Conservation (phyloP, 1,140 invertebrate species). For the Tetraneura akinire region DNA sequence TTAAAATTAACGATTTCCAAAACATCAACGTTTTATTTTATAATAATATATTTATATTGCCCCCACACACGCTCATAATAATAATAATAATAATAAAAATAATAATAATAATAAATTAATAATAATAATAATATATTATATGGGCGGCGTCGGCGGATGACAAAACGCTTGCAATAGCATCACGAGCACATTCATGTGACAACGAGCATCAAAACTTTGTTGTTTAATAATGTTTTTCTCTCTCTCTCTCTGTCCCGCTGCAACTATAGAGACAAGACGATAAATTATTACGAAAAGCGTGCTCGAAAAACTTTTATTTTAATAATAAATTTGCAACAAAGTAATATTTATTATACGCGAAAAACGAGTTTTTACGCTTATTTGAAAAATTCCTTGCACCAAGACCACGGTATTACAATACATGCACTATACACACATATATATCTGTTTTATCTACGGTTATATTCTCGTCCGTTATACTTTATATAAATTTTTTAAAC, state of each 20-base stretch:
- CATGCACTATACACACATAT: no score
- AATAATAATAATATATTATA: no score
- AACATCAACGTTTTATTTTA: no score
- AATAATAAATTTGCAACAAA: conserved; percentile 48
- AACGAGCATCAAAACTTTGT: conserved; percentile 43
- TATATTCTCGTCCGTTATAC: no score
- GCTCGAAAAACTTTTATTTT: conserved; percentile 47
- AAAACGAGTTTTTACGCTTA: conserved; percentile 37
- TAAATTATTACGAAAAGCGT: conserved; percentile 43
- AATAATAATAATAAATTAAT: no score
- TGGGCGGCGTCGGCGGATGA: neutral
- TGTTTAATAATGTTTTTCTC: conserved; percentile 29
- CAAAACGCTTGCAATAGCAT: conserved; percentile 12
- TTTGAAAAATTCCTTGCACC: conserved; percentile 3
- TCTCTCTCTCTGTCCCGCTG: neutral
- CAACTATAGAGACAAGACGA: conserved; percentile 30
- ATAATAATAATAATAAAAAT: no score
- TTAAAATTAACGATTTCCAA: no score
- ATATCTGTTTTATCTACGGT: no score
- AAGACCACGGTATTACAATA: neutral
- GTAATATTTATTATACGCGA: conserved; percentile 43
- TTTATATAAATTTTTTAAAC: no score
- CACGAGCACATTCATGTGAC: conserved; percentile 20
- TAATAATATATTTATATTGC: no score
- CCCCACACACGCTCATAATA: no score